phyloP scores from a whole-genome alignment of 2,888 invertebrate genomes.

The Ophioninae sp. region DNA sequence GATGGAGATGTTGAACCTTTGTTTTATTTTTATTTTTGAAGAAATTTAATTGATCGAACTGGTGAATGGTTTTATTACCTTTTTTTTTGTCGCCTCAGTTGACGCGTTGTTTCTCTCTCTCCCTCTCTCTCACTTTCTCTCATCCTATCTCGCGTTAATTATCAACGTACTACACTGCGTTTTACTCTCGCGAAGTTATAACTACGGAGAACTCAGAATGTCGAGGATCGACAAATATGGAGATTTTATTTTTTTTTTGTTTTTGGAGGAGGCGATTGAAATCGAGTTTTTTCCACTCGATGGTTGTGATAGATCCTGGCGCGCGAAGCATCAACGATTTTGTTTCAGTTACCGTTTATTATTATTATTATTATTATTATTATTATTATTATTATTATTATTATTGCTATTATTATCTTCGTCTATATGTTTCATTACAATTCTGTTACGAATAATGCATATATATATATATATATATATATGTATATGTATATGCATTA shows the following conservation, averaged over 20 bases:
- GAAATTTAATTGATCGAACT: not conserved
- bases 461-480: slow-evolving; percentile 33
- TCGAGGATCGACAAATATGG: slow-evolving; percentile 9
- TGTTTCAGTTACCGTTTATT: slow-evolving; percentile 61
- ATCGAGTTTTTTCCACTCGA: slow-evolving; percentile 52
- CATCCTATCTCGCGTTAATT: slow-evolving; percentile 38
- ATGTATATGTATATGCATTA: slow-evolving; percentile 30
- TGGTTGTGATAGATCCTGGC: slow-evolving; percentile 63
- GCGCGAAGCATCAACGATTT: slow-evolving; percentile 60
- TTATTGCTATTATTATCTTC: slow-evolving; percentile 55
- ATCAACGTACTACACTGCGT: slow-evolving; percentile 41
- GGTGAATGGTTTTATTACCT: not conserved
- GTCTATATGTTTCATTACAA: slow-evolving; percentile 57
- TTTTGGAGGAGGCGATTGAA: slow-evolving; percentile 21
- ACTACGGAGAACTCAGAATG: slow-evolving; percentile 45
- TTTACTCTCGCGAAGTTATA: slow-evolving; percentile 55
- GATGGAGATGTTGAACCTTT: not conserved
- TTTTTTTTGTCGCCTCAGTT: not conserved
- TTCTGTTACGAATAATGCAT: slow-evolving; percentile 51
- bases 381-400: slow-evolving; percentile 57
- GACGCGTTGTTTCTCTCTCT: not conserved
- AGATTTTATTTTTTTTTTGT: not conserved
- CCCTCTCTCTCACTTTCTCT: slow-evolving; percentile 7
- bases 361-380: slow-evolving; percentile 56
- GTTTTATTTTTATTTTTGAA: not conserved